Base-by-base conservation (phyloP, 2,888 invertebrate species). In the Odontomyia ornata region DNA sequence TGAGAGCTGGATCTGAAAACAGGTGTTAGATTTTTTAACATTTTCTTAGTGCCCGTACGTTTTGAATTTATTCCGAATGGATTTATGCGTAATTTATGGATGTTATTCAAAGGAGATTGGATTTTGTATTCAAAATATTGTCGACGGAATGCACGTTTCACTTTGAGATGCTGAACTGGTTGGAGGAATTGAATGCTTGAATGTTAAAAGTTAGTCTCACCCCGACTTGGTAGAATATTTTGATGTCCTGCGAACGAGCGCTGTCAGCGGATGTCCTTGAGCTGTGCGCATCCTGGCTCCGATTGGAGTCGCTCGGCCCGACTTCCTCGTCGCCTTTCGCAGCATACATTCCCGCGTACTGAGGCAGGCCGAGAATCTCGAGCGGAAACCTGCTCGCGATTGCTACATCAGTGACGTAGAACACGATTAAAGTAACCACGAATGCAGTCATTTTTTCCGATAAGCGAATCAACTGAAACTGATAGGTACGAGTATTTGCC, bases 191-290 rank as follows among this genome's bases (percentile, higher is more conserved):
- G n/a, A n/a, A n/a, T n/a, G n/a, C n/a, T n/a, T n/a, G n/a, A n/a
- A n/a, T n/a, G n/a, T n/a, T n/a, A n/a, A n/a, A n/a, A n/a, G n/a
- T n/a, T n/a, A n/a, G 36, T 9, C 57, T 72, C 56, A 72, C 72
- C 72, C 72, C 72, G 18, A 72, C 57, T 72, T 72, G 67, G 13
- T 67, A 67, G 36, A 67, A 43, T 4, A 67, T 67, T 25, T 23
- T 67, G 18, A 23, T 67, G 43, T 67, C 67, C 21, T 67, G 67
- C 18, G 30, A 13, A n/a, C 7, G 67, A 11, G 21, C 43, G n/a
- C 30, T 43, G 36, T 5, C 67, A 21, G 21, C 18, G 7, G 23
- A 7, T 25, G n/a, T 15, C 18, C 67, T 36, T 5, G 30, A 11
- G 18, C 27, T 36, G 9, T 3, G 43, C 36, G 11, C n/a, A 25